These are phyloP conservation scores for Jacana jacana DNA, from an alignment of 2,113 vertebrate genomes.

Conservation along the genomic window DNA sequence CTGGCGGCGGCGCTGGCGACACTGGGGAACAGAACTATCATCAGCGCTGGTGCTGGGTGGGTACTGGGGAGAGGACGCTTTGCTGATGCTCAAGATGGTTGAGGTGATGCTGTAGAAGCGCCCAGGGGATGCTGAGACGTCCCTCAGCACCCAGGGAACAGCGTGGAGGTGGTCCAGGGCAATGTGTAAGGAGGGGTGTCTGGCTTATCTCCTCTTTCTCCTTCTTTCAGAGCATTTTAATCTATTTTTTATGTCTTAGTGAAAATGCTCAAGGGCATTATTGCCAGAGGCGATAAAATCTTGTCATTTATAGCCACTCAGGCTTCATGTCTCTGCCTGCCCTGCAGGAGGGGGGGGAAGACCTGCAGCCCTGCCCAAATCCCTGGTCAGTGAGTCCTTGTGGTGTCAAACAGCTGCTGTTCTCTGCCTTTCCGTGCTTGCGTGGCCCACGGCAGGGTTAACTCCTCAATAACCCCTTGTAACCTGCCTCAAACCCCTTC, in stretches of 20 bases:
- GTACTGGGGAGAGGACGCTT: neutral
- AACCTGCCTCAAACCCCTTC: neutral
- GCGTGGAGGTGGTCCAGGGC: neutral
- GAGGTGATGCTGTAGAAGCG: fast-evolving
- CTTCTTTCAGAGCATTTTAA: neutral
- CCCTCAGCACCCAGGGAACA: neutral
- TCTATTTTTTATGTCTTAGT: neutral
- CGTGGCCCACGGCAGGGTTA: neutral
- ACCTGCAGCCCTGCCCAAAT: neutral
- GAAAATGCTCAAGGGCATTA: neutral
- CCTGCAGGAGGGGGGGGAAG: neutral
- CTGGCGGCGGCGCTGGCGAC: slow-evolving; percentile 74
- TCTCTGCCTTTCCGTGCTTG: neutral
- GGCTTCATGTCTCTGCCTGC: neutral
- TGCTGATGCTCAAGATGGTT: neutral
- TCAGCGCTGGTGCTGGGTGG: slow-evolving; percentile 84
- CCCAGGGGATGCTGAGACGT: neutral
- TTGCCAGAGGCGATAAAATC: neutral
- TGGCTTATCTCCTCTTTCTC: too few species aligned
- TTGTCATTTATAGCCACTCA: too few species aligned
- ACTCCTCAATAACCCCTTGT: neutral
- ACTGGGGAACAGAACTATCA: slow-evolving; percentile 78
- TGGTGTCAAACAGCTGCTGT: neutral
- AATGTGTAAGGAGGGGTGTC: fast-evolving
- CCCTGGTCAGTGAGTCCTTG: neutral